Conservation (phyloP, 2,113 vertebrate species). For the Scophthalmus maximus region DNA sequence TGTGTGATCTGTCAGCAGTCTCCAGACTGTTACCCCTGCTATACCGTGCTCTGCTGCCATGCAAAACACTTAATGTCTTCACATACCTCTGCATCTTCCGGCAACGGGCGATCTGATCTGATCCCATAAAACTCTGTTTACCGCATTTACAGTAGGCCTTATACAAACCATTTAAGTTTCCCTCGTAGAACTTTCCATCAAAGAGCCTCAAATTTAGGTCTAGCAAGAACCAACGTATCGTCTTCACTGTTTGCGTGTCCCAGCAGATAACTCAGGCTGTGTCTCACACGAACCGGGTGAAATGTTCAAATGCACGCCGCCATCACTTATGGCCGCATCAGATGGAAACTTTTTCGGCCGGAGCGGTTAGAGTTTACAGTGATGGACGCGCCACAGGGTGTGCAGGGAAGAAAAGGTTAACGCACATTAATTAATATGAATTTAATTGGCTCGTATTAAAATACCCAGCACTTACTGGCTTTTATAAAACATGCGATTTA, state of each 20-base stretch:
- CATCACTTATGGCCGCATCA: background rate
- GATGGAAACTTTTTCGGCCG: background rate
- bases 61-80: conserved; percentile 51
- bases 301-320: conserved; percentile 1
- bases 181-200: background rate
- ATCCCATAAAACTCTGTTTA: conserved; percentile 23
- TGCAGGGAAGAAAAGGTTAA: background rate
- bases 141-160: conserved; percentile 19
- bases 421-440: conserved; percentile 2
- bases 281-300: background rate
- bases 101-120: conserved; percentile 28
- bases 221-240: background rate
- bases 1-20: conserved; percentile 70
- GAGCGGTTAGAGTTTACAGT: background rate
- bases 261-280: background rate
- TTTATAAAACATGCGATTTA: conserved; percentile 19
- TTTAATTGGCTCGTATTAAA: conserved; percentile 6
- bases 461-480: background rate
- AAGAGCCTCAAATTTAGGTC: conserved; percentile 1
- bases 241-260: background rate
- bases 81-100: conserved; percentile 51
- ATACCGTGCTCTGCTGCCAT: conserved; percentile 45
- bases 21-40: conserved; percentile 44
- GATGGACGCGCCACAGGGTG: background rate
- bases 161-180: background rate